Evolutionary conservation across 2,113 vertebrate species (phyloP), one percentile per base, ranked within the genome.

Genomic region (Ploceus nigricollis): DNA sequence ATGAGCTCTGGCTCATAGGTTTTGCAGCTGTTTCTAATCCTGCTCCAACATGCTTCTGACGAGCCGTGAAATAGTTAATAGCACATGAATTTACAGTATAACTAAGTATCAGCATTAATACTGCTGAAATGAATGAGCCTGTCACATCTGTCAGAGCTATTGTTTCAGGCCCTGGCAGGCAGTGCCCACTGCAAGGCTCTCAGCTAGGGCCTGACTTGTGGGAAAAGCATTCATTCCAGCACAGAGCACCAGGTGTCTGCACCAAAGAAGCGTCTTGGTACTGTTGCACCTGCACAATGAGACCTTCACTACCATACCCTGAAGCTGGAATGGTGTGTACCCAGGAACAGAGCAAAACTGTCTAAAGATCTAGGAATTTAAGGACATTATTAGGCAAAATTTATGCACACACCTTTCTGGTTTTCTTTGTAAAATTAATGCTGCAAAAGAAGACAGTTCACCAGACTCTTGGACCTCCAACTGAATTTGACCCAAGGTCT

Each of bases 21-120:
- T 90, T 87, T 72, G 21, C 45, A 89, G 61, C 45, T 76, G 25
- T 54, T 76, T 64, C 39, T 56, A 68, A 75, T 37, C 45, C 35
- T 72, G 13, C 57, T 84, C 16, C 73, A 87, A 56, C 24, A 27
- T 3, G 7, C 54, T 87, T 72, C 45, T 91, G 58, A 70, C 44
- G 14, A 87, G 81, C 33, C 80, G 21, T 42, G 89, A 87, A 90
- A 94, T 16, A 80, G 89, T 91, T 93, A 94, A 91, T 56, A 70
- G 47, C 57, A 45, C 66, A 71, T 20, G 54, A 84, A 87, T 79
- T 85, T 85, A 63, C 37, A 91, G 25, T 57, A 57, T n/a, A 85
- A 79, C 39, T 69, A 37, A 48, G 48, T 64, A 89, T 53, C 81
- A 82, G 45, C 57, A 72, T 53, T 94, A 91, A 54, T 79, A 51